Base-by-base conservation (phyloP, 1,140 invertebrate species). In the Rhopalosiphum maidis region DNA sequence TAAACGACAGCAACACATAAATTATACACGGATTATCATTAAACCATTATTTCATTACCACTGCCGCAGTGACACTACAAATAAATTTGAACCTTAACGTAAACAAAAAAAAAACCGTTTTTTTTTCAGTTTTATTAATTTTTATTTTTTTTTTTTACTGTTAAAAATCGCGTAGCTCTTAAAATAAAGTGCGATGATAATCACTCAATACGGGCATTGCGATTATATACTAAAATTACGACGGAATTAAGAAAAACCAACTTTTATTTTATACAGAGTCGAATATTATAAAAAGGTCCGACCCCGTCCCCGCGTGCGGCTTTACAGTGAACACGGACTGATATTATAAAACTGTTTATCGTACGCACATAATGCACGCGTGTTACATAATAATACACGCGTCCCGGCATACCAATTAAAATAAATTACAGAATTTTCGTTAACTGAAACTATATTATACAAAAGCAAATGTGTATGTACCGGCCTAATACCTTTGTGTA, bases 1-100 rank as follows among this genome's bases (percentile, higher is more conserved):
- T 88, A 51, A 88, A 88, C 9, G 88, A 90, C 51, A 55, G 54
- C 88, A 60, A 37, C 37, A 41, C 51, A 60, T 90, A 60, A 90
- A 90, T 60, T 30, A 60, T 60, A 90, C 88, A 41, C 30, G 51
- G 51, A 90, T 60, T 43, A 90, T 51, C n/a, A 35, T 88, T 88
- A 54, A 54, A 88, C 87, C 60, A 77, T 77, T 77, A n/a, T 77
- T 77, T 77, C 60, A 77, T 77, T 77, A 77, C 60, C 60, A 18
- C 60, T 18, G 15, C 48, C 15, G 48, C 15, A 51, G 60, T 77
- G 60, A 77, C 60, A n/a, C n/a, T 77, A 6, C n/a, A 77, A 77
- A 77, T 77, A 77, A 77, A 77, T 77, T 15, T n/a, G 6, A 77
- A 77, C 60, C 60, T n/a, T 77, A 77, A 77, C n/a, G 48, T 21